Conservation (phyloP, 2,888 invertebrate species). For the Drosophila mayaguana region DNA sequence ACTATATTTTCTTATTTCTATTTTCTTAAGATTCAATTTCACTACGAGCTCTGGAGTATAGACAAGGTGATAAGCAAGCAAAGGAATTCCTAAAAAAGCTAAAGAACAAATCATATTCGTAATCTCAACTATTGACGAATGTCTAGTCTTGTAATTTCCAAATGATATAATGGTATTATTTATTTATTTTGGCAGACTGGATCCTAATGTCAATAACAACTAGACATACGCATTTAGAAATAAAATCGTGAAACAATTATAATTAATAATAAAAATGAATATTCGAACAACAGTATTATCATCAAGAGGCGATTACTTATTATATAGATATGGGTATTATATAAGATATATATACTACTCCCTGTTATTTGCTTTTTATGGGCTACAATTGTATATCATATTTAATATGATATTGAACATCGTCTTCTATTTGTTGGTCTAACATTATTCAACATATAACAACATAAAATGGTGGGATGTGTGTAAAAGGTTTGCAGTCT, state of each 20-base stretch:
- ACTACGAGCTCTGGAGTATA: conserved; percentile 90
- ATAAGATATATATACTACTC: too few relatives aligned
- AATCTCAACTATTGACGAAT: conserved; percentile 10
- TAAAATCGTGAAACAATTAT: neutral
- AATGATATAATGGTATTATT: conserved; percentile 34
- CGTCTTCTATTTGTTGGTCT: too few relatives aligned
- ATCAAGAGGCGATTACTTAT: neutral
- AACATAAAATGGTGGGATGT: too few relatives aligned
- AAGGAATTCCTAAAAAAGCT: conserved; percentile 94
- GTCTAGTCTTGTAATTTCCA: conserved; percentile 29
- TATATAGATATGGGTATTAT: neutral
- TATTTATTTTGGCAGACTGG: conserved; percentile 29
- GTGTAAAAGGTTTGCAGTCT: too few relatives aligned
- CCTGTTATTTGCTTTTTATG: too few relatives aligned
- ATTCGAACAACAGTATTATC: conserved; percentile 4
- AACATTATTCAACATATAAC: too few relatives aligned
- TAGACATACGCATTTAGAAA: conserved; percentile 35
- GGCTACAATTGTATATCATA: too few relatives aligned
- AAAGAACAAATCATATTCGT: conserved; percentile 87
- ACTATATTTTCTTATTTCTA: neutral
- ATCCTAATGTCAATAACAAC: conserved; percentile 20
- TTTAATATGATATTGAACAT: too few relatives aligned
- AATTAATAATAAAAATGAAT: neutral
- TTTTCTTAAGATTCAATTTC: conserved; percentile 71
- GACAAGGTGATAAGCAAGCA: conserved; percentile 95